These are phyloP conservation scores for Zelleria hepariella DNA, from an alignment of 2,888 invertebrate genomes.

Conservation along the genomic window DNA sequence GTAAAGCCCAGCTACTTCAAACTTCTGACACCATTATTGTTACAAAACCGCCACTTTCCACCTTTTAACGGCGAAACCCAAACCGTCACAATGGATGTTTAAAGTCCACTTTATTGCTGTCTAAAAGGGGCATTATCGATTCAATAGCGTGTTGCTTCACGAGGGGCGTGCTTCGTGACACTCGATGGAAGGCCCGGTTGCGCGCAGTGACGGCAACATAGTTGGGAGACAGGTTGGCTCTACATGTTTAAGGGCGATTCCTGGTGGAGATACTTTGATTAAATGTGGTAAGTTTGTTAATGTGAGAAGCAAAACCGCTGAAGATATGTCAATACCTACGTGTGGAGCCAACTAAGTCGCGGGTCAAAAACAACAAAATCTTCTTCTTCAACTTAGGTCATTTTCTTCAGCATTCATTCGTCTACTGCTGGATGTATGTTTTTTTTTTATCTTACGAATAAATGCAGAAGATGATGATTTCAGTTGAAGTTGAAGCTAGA, in stretches of 20 bases:
- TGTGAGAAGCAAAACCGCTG: no score
- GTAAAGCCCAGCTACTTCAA: background rate
- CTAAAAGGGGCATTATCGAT: background rate
- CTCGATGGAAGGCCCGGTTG: background rate
- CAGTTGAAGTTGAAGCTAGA: no score
- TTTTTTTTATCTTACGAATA: no score
- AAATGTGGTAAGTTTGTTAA: no score
- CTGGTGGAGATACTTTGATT: background rate
- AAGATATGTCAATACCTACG: no score
- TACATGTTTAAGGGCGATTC: no score
- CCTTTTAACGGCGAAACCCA: background rate
- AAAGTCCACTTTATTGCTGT: background rate
- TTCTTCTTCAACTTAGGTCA: no score
- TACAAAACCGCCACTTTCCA: background rate
- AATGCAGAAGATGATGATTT: no score
- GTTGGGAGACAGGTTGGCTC: slow-evolving; percentile 11
- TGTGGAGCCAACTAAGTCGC: no score
- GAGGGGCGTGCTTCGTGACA: background rate
- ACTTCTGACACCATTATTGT: background rate
- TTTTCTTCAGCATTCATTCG: no score
- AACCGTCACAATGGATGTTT: background rate
- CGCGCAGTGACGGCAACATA: background rate
- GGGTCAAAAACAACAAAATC: no score
- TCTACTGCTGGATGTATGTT: no score
- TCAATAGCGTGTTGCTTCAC: background rate